Percentiles rank a stretch among this genome's conserved stretches.
Conservation (phyloP, 1,140 invertebrate species). For the Zaprionus kolodkinae region DNA sequence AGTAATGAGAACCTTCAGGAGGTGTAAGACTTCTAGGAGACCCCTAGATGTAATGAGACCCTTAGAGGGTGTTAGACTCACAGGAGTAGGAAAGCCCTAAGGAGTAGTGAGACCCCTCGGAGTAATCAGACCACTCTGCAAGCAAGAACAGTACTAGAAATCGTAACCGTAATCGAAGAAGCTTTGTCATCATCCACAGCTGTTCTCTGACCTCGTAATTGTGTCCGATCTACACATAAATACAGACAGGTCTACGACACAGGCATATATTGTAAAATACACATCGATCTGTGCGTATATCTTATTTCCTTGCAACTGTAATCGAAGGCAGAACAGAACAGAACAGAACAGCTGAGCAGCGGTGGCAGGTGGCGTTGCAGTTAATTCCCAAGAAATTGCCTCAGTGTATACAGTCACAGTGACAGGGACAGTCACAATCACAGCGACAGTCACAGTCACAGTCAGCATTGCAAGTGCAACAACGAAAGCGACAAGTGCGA, state of each 20-base stretch:
- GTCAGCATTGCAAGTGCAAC: slow-evolving; percentile 16
- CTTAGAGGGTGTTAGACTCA: no score
- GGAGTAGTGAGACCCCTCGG: no score
- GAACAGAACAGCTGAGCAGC: slow-evolving; percentile 15
- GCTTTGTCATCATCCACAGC: no score
- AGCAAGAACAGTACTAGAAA: no score
- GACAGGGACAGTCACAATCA: background rate
- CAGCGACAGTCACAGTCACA: background rate
- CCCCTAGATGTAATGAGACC: no score
- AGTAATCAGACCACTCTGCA: no score
- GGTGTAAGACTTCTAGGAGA: no score
- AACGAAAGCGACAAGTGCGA: slow-evolving; percentile 32
- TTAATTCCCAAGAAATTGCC: slow-evolving; percentile 22
- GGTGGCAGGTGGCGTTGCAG: slow-evolving; percentile 17
- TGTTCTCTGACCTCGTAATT: no score
- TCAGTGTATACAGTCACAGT: background rate
- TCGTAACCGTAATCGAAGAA: no score
- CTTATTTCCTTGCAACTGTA: background rate
- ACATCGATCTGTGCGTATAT: background rate
- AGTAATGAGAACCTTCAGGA: no score
- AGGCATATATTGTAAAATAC: background rate
- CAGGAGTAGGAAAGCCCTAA: no score
- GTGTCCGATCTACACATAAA: no score
- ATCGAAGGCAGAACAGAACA: background rate
- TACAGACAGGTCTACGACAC: background rate